Conservation (phyloP, 64 coral and sea anemone genomes). For the Astreopora myriophthalma region DNA sequence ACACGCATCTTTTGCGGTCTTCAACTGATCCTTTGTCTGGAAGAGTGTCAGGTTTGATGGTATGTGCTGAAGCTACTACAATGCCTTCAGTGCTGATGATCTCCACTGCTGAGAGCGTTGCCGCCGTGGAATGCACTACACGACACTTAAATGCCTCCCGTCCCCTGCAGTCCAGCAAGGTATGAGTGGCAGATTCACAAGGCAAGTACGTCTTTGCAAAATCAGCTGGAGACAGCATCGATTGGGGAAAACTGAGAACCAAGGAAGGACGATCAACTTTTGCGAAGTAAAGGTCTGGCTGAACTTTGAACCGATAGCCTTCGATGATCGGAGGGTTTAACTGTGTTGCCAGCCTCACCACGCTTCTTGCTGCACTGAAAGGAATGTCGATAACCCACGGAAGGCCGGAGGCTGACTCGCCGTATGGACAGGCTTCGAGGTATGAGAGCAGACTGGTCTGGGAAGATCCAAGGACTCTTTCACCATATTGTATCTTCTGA, state of each 20-base stretch:
- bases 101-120: slow-evolving; percentile 26
- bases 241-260: background rate
- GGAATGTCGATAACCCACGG: background rate
- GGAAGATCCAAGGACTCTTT: background rate
- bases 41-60: background rate
- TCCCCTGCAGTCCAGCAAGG: slow-evolving; percentile 26
- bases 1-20: background rate
- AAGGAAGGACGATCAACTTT: background rate
- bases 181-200: background rate
- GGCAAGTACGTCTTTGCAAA: background rate
- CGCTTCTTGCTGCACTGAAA: background rate
- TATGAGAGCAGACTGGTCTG: background rate
- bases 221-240: background rate
- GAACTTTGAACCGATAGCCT: background rate
- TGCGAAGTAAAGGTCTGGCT: background rate
- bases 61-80: background rate
- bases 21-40: slow-evolving; percentile 19
- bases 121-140: slow-evolving; percentile 10
- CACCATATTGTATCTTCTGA: background rate
- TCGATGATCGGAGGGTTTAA: background rate
- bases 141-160: slow-evolving; percentile 28
- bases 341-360: background rate
- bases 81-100: background rate
- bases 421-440: background rate
- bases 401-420: background rate